Conservation (phyloP, 2,113 vertebrate genomes). For the Cephalopterus ornatus region DNA sequence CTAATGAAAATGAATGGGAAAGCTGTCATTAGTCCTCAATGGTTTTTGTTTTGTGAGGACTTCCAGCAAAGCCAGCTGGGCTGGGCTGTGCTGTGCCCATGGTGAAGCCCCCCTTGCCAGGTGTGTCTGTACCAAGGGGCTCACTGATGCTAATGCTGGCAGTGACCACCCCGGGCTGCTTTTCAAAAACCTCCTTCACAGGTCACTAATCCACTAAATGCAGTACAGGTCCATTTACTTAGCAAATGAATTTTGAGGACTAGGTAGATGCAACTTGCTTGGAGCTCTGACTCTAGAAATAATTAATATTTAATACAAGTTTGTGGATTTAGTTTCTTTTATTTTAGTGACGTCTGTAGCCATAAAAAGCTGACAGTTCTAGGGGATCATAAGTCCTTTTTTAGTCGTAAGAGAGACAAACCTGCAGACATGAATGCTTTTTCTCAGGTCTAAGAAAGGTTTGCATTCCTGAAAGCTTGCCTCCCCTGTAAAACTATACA, state of each 20-base stretch:
- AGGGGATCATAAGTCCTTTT: background rate
- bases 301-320: background rate
- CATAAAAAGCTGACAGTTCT: background rate
- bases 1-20: background rate
- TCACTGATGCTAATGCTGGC: accelerated
- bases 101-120: background rate
- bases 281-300: background rate
- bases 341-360: background rate
- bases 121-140: background rate
- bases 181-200: background rate
- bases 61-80: background rate
- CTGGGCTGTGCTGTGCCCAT: background rate
- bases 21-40: background rate
- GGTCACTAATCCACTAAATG: background rate
- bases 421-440: background rate
- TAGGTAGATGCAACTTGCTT: background rate
- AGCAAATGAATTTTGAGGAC: background rate
- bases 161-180: background rate
- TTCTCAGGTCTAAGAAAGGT: background rate
- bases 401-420: background rate
- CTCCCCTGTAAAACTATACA: background rate
- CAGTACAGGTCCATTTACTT: background rate
- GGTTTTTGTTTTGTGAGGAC: background rate
- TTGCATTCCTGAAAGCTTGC: background rate
- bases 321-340: background rate